Evolutionary conservation across 2,113 vertebrate genomes (phyloP).

Genomic region (Lanius ludovicianus): DNA sequence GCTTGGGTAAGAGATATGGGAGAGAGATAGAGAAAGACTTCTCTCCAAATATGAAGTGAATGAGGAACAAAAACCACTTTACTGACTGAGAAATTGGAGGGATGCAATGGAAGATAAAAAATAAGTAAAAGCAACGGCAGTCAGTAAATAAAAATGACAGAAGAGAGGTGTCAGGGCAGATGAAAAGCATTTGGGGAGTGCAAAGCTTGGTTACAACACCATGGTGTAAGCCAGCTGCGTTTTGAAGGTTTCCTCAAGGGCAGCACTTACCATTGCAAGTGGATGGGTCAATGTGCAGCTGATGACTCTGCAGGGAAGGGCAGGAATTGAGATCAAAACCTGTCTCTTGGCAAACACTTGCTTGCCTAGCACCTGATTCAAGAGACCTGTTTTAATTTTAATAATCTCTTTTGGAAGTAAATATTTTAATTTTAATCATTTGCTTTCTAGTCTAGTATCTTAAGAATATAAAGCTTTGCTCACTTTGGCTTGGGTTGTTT

Average conservation of each 20-base stretch:
- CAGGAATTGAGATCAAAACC: background rate
- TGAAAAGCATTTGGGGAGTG: background rate
- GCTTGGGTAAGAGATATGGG: background rate
- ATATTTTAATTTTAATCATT: background rate
- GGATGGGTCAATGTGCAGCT: background rate
- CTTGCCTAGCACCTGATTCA: background rate
- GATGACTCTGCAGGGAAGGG: background rate
- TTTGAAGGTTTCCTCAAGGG: background rate
- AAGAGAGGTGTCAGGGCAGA: background rate
- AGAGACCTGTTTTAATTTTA: background rate
- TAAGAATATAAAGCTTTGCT: background rate
- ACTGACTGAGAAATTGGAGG: background rate
- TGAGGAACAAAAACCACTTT: background rate
- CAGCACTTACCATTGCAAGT: background rate
- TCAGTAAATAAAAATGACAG: background rate
- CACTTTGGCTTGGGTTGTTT: background rate
- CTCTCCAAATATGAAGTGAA: background rate
- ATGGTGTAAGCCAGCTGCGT: background rate
- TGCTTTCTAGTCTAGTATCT: background rate
- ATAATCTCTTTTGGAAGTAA: too few relatives aligned
- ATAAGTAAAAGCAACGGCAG: background rate
- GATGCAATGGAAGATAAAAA: background rate
- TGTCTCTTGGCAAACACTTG: background rate
- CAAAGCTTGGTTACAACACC: background rate
- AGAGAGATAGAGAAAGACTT: background rate